phyloP scores from a whole-genome alignment of 2,797 vertebrate genomes.

The Phrynocephalus forsythii region DNA sequence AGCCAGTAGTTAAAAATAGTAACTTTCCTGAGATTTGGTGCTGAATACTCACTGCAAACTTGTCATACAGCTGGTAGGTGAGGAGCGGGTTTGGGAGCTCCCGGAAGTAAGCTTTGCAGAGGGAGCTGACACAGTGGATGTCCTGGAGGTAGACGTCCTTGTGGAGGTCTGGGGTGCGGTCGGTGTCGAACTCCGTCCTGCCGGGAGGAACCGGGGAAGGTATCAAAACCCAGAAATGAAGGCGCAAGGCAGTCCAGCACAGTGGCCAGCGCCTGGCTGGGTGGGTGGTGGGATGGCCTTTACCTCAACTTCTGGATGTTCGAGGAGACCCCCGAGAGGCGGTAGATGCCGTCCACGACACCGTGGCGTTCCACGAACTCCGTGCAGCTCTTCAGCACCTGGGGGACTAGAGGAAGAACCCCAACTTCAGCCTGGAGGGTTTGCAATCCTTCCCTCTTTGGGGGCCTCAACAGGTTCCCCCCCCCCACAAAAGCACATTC shows the following conservation, averaged over 20 bases:
- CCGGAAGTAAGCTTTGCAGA: slow-evolving; percentile 95
- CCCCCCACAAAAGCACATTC: no score
- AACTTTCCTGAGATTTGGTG: no score
- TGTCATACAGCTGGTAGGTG: slow-evolving; percentile 95
- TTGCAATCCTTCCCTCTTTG: no score
- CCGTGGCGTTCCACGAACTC: slow-evolving; percentile 92
- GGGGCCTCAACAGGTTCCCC: no score
- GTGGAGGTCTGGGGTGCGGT: slow-evolving; percentile 84
- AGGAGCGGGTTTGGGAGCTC: slow-evolving; percentile 95
- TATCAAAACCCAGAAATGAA: neutral
- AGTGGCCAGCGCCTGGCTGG: no score
- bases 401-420: slow-evolving; percentile 82
- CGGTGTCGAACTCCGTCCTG: slow-evolving; percentile 92
- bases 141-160: slow-evolving; percentile 92
- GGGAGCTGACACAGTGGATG: slow-evolving; percentile 94
- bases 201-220: neutral
- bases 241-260: no score
- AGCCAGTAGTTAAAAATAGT: no score
- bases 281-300: neutral
- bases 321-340: slow-evolving; percentile 93
- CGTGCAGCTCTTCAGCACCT: slow-evolving; percentile 88
- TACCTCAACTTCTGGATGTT: slow-evolving; percentile 94
- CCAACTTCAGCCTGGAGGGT: neutral
- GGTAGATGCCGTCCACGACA: slow-evolving; percentile 93
- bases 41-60: slow-evolving; percentile 80